Evolutionary conservation across 1,140 invertebrate species (phyloP).

Genomic region (Popillia japonica): DNA sequence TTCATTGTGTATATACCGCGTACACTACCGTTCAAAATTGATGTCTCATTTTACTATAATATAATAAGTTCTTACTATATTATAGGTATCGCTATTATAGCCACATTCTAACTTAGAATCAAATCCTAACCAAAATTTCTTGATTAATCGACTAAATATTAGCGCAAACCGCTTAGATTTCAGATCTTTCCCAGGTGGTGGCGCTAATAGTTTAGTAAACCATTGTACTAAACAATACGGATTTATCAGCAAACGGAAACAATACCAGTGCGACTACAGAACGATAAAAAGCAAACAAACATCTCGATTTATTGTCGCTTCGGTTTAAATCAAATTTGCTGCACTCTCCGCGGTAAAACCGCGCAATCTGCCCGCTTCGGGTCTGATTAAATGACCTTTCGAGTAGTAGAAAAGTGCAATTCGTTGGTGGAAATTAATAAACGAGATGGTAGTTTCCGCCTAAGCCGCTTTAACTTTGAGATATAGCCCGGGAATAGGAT

Average conservation of each 20-base stretch:
- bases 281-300: neutral
- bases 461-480: neutral
- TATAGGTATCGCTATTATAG: too few species aligned
- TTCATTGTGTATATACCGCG: neutral
- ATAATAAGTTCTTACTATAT: too few species aligned
- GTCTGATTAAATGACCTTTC: neutral
- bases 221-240: too few species aligned
- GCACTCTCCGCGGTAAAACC: neutral
- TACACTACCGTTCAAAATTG: neutral
- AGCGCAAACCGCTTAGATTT: too few species aligned
- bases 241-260: too few species aligned
- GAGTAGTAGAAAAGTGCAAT: neutral
- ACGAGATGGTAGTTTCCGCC: neutral
- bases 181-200: neutral
- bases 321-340: slow-evolving; percentile 10
- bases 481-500: neutral
- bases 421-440: neutral
- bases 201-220: neutral
- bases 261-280: too few species aligned
- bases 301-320: neutral
- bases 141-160: too few species aligned
- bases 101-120: too few species aligned
- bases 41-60: too few species aligned
- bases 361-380: neutral
- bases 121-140: too few species aligned